These are phyloP conservation scores for Leptinotarsa defecta DNA, from an alignment of 1,140 invertebrate genomes.

Conservation along the genomic window DNA sequence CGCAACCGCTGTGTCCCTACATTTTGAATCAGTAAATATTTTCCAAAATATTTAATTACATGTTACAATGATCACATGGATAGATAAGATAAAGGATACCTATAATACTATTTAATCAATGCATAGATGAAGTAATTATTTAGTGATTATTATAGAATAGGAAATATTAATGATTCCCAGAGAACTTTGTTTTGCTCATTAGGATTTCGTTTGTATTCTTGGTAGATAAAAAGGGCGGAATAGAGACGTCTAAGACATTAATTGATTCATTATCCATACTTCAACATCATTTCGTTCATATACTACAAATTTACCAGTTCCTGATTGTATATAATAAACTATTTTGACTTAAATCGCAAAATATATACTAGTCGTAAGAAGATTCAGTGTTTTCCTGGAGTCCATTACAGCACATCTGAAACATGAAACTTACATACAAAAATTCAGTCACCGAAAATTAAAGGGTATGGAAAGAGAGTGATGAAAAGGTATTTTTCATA, in stretches of 20 bases:
- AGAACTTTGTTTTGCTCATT: neutral
- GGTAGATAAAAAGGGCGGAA: neutral
- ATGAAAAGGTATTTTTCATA: too few relatives aligned
- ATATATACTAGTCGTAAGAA: neutral
- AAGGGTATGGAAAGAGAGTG: too few relatives aligned
- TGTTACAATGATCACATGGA: too few relatives aligned
- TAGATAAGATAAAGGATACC: too few relatives aligned
- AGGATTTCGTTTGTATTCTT: neutral
- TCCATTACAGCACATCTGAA: neutral
- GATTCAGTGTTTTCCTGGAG: neutral
- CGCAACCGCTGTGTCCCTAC: too few relatives aligned
- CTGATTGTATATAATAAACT: neutral
- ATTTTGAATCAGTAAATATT: too few relatives aligned
- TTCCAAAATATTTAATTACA: too few relatives aligned
- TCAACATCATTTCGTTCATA: neutral
- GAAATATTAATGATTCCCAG: neutral
- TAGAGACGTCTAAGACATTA: neutral
- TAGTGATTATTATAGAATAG: neutral
- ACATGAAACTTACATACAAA: too few relatives aligned
- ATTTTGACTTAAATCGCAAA: neutral
- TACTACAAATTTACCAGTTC: neutral
- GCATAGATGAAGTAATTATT: neutral
- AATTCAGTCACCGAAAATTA: too few relatives aligned
- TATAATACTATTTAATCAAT: neutral
- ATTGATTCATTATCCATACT: neutral